phyloP scores from a whole-genome alignment of 2,113 vertebrate species.

The Poeciliopsis turrubarensis region DNA sequence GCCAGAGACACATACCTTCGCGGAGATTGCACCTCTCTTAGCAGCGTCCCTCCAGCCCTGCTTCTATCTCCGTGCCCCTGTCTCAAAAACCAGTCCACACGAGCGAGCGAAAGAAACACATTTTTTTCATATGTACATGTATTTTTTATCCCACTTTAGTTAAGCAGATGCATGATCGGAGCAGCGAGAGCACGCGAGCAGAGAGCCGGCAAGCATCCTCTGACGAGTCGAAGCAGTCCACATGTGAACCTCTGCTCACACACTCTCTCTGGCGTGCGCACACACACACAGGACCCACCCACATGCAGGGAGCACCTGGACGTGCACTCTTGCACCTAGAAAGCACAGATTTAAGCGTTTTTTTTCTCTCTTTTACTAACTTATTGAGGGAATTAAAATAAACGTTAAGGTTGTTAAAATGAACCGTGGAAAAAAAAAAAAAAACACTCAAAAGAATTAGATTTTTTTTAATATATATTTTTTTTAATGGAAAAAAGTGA shows the following conservation, averaged over 20 bases:
- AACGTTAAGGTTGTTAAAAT: slow-evolving; percentile 63
- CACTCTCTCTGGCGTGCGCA: slow-evolving; percentile 55
- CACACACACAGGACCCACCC: slow-evolving; percentile 62
- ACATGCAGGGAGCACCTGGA: slow-evolving; percentile 44
- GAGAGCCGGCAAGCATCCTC: slow-evolving; percentile 87
- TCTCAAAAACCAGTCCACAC: slow-evolving; percentile 66
- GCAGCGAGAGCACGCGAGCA: slow-evolving; percentile 84
- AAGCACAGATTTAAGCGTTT: slow-evolving; percentile 15
- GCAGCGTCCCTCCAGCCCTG: slow-evolving; percentile 46
- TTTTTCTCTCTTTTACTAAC: slow-evolving; percentile 8
- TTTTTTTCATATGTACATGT: neutral
- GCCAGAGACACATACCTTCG: slow-evolving; percentile 75
- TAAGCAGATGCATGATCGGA: slow-evolving; percentile 92
- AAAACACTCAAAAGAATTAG: slow-evolving; percentile 55
- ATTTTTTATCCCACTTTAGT: slow-evolving; percentile 65
- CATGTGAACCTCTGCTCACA: slow-evolving; percentile 77
- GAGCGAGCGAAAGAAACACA: slow-evolving; percentile 63
- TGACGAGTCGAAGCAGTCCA: slow-evolving; percentile 83
- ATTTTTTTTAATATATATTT: slow-evolving; percentile 20
- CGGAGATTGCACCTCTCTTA: slow-evolving; percentile 45
- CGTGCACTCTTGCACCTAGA: slow-evolving; percentile 31
- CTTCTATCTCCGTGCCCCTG: slow-evolving; percentile 46
- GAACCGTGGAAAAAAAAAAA: slow-evolving; percentile 68
- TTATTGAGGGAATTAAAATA: slow-evolving; percentile 69
- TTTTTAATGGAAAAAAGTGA: neutral